Conservation (phyloP, 2,113 vertebrate genomes). For the Phylloscopus trochilus region DNA sequence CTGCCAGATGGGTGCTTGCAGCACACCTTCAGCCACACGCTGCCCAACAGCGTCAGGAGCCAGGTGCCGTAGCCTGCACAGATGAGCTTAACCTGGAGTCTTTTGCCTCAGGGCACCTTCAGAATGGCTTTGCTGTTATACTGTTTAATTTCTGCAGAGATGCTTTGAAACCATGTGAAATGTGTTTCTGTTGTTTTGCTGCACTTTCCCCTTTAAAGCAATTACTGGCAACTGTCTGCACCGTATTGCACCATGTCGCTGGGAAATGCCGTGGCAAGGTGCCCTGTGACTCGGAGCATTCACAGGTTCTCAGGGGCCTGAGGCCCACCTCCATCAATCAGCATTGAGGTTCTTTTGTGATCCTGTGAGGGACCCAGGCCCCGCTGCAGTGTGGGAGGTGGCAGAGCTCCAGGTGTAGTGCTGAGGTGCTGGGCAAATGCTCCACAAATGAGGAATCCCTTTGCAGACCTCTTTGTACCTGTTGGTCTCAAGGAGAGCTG, state of each 20-base stretch:
- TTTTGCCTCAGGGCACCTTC: neutral
- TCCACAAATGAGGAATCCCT: neutral
- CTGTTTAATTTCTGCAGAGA: neutral
- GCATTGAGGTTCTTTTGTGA: neutral
- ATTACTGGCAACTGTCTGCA: fast-evolving
- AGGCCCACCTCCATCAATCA: neutral
- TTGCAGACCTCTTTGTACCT: neutral
- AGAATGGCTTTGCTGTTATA: neutral
- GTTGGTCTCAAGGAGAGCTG: neutral
- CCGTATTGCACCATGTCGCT: fast-evolving
- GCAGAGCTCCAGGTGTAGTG: neutral
- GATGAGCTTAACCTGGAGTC: fast-evolving
- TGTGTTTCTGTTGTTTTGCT: neutral
- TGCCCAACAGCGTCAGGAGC: neutral
- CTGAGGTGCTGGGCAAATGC: fast-evolving
- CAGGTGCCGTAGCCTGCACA: fast-evolving
- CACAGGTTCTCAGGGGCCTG: neutral
- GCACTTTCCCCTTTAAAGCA: neutral
- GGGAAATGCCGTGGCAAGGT: neutral
- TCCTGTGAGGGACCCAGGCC: neutral
- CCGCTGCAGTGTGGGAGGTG: fast-evolving
- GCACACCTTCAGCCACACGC: neutral
- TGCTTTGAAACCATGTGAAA: neutral
- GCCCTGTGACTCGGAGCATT: neutral
- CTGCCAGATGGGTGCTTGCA: neutral